Conservation (phyloP, 2,888 invertebrate genomes). For the Drosophila antonietae region DNA sequence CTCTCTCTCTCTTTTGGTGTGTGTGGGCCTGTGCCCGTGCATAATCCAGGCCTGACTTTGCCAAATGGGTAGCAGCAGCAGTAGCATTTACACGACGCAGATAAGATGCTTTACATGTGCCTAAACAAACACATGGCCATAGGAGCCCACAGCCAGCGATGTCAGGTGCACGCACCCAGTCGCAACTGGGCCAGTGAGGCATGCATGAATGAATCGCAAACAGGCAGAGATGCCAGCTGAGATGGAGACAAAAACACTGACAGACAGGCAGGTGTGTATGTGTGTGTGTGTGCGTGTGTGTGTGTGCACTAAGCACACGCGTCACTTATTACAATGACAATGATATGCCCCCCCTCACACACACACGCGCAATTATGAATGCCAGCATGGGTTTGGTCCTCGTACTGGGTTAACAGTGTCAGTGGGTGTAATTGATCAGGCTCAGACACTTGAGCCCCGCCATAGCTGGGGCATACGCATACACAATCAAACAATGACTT, state of each 20-base stretch:
- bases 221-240: slow-evolving; percentile 29
- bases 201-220: slow-evolving; percentile 75
- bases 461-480: slow-evolving; percentile 32
- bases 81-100: slow-evolving; percentile 63
- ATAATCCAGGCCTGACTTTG: slow-evolving; percentile 56
- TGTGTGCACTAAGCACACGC: slow-evolving; percentile 66
- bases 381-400: slow-evolving; percentile 9
- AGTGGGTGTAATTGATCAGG: slow-evolving; percentile 75
- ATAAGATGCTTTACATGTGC: slow-evolving; percentile 79
- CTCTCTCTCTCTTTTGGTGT: background rate
- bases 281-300: slow-evolving; percentile 32
- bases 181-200: slow-evolving; percentile 60
- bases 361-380: slow-evolving; percentile 41
- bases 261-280: slow-evolving; percentile 28
- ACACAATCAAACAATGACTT: slow-evolving; percentile 70
- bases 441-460: slow-evolving; percentile 44
- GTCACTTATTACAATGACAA: slow-evolving; percentile 77
- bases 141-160: slow-evolving; percentile 11
- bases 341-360: slow-evolving; percentile 60
- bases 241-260: slow-evolving; percentile 17
- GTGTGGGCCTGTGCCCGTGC: slow-evolving; percentile 14
- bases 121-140: slow-evolving; percentile 68
- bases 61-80: slow-evolving; percentile 11
- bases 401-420: slow-evolving; percentile 54
- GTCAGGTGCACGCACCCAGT: slow-evolving; percentile 64